These are phyloP conservation scores for Dryobotodes eremita DNA, from an alignment of 2,888 invertebrate genomes.

Conservation along the genomic window DNA sequence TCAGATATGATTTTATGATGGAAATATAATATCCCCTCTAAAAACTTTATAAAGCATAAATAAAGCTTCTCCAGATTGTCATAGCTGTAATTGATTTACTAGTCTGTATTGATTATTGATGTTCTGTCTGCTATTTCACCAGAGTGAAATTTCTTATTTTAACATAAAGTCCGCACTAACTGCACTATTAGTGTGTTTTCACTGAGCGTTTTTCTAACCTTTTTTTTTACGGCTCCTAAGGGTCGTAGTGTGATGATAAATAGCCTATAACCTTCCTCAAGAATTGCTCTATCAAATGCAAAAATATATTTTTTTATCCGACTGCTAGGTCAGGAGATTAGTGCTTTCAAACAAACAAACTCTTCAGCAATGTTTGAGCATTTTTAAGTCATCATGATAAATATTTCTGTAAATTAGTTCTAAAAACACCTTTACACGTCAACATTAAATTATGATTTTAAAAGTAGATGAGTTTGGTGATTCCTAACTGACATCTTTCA, in stretches of 20 bases:
- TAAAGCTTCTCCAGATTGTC: neutral
- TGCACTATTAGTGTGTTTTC: neutral
- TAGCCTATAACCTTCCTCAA: neutral
- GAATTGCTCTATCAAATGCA: too few species aligned
- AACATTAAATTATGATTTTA: neutral
- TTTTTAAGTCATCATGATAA: too few species aligned
- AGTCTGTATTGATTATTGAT: too few species aligned
- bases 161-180: neutral
- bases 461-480: neutral
- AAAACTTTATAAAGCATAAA: neutral
- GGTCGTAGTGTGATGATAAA: neutral
- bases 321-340: too few species aligned
- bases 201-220: neutral
- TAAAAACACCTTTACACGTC: too few species aligned
- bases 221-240: too few species aligned
- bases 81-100: neutral
- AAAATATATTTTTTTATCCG: too few species aligned
- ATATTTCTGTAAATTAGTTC: too few species aligned
- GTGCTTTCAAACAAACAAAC: neutral
- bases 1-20: too few species aligned
- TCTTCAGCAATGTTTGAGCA: too few species aligned
- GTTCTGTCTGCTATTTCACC: too few species aligned
- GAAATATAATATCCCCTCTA: neutral
- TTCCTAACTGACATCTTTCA: neutral
- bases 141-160: neutral